A percentile compares a stretch with the other conserved stretches of the same genome.
Conservation (phyloP, 2,113 vertebrate genomes). For the Macaca fascicularis region DNA sequence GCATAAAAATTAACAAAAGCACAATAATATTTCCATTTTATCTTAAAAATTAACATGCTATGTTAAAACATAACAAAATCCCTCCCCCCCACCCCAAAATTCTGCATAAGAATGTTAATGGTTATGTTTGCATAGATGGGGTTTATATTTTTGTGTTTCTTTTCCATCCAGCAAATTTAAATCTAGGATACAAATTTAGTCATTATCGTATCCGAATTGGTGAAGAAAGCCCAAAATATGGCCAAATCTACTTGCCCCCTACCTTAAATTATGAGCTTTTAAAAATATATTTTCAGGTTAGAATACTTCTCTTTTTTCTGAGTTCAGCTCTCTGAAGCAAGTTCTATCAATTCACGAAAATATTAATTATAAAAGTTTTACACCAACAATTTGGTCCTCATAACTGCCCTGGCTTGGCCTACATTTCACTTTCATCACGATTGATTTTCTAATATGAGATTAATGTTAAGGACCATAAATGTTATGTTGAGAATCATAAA, state of each 20-base stretch:
- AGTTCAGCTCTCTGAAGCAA: constrained; percentile 31
- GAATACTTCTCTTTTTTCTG: not conserved
- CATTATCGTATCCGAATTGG: not conserved
- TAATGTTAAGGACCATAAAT: not conserved
- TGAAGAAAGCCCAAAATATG: not conserved
- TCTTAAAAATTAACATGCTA: no score
- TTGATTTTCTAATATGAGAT: constrained; percentile 24
- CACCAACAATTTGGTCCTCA: constrained; percentile 18
- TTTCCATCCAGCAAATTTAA: constrained; percentile 32
- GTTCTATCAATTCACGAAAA: not conserved
- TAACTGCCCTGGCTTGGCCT: not conserved
- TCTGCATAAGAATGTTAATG: not conserved
- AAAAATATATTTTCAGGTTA: constrained; percentile 1
- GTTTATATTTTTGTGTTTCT: constrained; percentile 16
- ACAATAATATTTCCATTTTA: not conserved
- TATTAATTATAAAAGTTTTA: constrained; percentile 10
- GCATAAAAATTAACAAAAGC: not conserved
- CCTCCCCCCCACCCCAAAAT: not conserved
- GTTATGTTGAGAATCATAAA: not conserved
- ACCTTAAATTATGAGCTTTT: not conserved
- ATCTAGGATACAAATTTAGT: constrained; percentile 26
- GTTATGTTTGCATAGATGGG: not conserved
- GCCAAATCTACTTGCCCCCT: not conserved
- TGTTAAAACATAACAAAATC: no score
- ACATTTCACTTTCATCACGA: not conserved